phyloP scores from a whole-genome alignment of 2,113 vertebrate species.

The Thalassarche chlororhynchos region DNA sequence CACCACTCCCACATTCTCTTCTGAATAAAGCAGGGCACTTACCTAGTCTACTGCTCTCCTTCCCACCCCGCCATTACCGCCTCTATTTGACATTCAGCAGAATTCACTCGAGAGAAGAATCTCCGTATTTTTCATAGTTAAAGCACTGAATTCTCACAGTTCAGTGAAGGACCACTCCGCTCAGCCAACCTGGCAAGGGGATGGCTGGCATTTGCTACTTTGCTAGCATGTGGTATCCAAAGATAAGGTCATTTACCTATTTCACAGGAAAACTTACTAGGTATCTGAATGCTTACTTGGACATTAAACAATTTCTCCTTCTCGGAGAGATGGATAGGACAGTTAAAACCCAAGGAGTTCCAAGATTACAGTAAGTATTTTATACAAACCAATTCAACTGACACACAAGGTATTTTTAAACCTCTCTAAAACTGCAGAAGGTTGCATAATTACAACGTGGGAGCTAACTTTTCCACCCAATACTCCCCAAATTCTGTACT shows the following conservation, averaged over 20 bases:
- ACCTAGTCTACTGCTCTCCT: background rate
- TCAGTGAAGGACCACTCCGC: background rate
- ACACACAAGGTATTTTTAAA: background rate
- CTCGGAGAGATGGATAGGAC: background rate
- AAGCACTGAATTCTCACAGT: background rate
- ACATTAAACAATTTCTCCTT: background rate
- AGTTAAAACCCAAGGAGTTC: background rate
- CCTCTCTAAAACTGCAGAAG: background rate
- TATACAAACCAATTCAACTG: background rate
- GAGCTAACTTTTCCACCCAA: background rate
- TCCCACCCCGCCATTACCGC: background rate
- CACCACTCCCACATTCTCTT: constrained; percentile 21
- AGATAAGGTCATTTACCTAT: no score
- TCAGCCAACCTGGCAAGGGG: background rate
- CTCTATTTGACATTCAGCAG: background rate
- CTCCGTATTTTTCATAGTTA: background rate
- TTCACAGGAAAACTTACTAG: background rate
- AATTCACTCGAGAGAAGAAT: background rate
- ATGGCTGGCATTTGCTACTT: background rate
- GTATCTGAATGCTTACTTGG: background rate
- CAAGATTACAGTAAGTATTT: background rate
- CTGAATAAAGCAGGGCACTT: background rate
- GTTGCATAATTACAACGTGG: background rate
- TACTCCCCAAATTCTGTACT: background rate
- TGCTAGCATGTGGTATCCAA: no score